A percentile compares a stretch with the other conserved stretches of the same genome.
Conservation (phyloP, 2,888 invertebrate species). For the Laothoe populi region DNA sequence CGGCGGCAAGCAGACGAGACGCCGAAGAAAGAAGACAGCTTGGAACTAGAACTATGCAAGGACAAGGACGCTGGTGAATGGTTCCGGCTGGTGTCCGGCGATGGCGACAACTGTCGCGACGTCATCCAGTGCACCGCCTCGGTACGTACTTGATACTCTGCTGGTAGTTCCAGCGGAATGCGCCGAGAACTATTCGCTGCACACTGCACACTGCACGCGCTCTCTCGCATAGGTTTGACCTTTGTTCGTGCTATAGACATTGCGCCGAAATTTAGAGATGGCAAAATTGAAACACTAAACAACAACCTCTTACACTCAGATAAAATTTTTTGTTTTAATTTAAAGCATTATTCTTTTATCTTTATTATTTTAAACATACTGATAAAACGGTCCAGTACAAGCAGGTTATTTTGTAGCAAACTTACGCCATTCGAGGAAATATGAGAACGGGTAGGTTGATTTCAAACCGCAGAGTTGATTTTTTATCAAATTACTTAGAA, state of each 20-base stretch:
- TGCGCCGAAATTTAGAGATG: constrained; percentile 8
- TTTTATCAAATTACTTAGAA: background rate
- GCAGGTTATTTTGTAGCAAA: background rate
- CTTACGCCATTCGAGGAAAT: constrained; percentile 6
- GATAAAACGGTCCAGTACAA: background rate
- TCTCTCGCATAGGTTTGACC: constrained; percentile 18
- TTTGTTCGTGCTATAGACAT: constrained; percentile 22
- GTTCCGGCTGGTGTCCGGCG: constrained; percentile 95
- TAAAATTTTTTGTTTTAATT: background rate
- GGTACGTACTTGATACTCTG: constrained; percentile 82
- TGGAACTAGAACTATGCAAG: constrained; percentile 95
- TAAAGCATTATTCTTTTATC: background rate
- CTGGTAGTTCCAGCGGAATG: background rate
- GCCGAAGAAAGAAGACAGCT: constrained; percentile 92
- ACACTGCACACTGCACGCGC: constrained; percentile 12
- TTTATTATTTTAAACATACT: background rate
- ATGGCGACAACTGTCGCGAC: constrained; percentile 96
- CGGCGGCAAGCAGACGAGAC: constrained; percentile 88
- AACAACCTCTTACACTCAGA: background rate
- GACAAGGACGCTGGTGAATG: constrained; percentile 98
- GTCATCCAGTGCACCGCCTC: constrained; percentile 98
- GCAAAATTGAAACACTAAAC: background rate
- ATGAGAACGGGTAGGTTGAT: background rate
- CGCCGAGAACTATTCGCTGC: constrained; percentile 1
- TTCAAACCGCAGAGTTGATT: constrained; percentile 8